phyloP scores from a whole-genome alignment of 2,888 invertebrate genomes.

The Zeuzera pyrina region DNA sequence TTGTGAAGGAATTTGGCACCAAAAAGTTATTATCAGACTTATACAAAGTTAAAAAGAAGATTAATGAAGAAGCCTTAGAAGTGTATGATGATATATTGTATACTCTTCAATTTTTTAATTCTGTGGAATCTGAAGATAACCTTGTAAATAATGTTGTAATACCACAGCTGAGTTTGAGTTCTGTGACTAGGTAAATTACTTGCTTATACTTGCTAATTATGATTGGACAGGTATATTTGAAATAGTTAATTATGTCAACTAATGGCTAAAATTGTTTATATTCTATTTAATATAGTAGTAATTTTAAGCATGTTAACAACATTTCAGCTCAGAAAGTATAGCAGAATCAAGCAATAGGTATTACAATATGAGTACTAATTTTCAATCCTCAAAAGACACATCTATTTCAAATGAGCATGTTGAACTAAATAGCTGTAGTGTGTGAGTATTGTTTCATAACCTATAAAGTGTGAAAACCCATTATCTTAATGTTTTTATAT shows the following conservation, averaged over 20 bases:
- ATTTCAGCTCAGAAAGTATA: conserved; percentile 41
- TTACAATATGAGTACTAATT: conserved; percentile 30
- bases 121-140: conserved; percentile 51
- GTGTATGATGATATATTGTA: conserved; percentile 57
- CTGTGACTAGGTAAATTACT: conserved; percentile 48
- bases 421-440: conserved; percentile 16
- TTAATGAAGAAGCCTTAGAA: conserved; percentile 45
- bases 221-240: too few species aligned
- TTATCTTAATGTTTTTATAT: neutral
- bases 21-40: conserved; percentile 48
- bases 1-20: conserved; percentile 65
- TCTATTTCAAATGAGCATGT: conserved; percentile 29
- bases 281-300: too few species aligned
- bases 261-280: too few species aligned
- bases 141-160: too few species aligned
- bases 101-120: conserved; percentile 48
- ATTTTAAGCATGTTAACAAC: too few species aligned
- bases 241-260: too few species aligned
- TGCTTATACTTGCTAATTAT: too few species aligned
- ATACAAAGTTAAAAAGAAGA: conserved; percentile 39
- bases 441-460: conserved; percentile 22
- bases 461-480: conserved; percentile 30
- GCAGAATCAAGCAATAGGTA: conserved; percentile 29
- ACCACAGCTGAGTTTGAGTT: conserved; percentile 54
- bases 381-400: conserved; percentile 34